Base-by-base conservation (phyloP, 2,888 invertebrate species). In the Nymphalis c-album region DNA sequence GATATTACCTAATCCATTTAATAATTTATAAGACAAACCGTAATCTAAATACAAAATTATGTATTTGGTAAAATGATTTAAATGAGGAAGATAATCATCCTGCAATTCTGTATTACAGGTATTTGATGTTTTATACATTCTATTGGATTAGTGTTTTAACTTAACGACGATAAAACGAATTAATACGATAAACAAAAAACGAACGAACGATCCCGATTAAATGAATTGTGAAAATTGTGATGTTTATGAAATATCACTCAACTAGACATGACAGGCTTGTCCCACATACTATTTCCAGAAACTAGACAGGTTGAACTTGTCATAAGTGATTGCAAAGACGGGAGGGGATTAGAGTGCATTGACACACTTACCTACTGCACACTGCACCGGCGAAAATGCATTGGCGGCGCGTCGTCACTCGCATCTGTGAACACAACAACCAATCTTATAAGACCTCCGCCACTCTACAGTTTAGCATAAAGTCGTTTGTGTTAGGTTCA, bases 341-440 rank as follows among this genome's bases (percentile, higher is more conserved):
- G 79, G 86, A 80, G 88, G 87, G 88, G 88, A 86, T 85, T 82
- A 82, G 87, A 91, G 91, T 91, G 89, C 91, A 90, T 90, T 88
- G 91, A 87, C 91, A 89, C 78, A 92, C 90, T 92, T 92, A 91
- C 91, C 91, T 88, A 91, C 88, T 89, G 87, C 85, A 85, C 80
- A 84, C 81, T 88, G 90, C 88, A 86, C 81, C 81, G 79, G 87
- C 90, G 87, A 90, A 90, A 90, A 80, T 89, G 89, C 90, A 86
- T 80, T 80, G 82, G 78, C 83, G 80, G 80, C 82, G 83, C 85
- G 85, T 79, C 83, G 86, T 80, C 84, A 81, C 80, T 81, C 77
- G 78, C 82, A 85, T 85, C 86, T 84, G 83, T 82, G 83, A 83
- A 85, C 85, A 81, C 78, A 76, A 75, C 77, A 77, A 71, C 90